phyloP scores from a whole-genome alignment of 2,113 vertebrate species.

The Xiphophorus maculatus region DNA sequence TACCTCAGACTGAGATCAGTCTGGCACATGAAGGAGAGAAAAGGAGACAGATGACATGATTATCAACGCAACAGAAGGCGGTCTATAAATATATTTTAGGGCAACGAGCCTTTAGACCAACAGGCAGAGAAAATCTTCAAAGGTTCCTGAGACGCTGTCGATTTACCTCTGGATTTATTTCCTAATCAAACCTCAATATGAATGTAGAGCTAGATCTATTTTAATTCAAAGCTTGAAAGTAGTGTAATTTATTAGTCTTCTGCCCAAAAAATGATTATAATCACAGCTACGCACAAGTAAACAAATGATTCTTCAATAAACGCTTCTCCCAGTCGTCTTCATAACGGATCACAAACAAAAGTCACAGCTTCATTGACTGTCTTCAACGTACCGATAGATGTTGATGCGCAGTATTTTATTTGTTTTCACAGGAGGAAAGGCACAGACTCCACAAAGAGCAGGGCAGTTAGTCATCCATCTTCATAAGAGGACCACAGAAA shows the following conservation, averaged over 20 bases:
- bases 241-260: not conserved
- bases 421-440: conserved; percentile 13
- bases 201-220: not conserved
- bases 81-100: conserved; percentile 5
- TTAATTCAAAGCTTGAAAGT: too few species aligned
- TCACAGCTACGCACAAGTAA: not conserved
- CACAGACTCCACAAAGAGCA: conserved; percentile 12
- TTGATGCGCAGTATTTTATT: conserved; percentile 7
- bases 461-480: not conserved
- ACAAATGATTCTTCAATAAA: not conserved
- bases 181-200: not conserved
- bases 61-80: conserved; percentile 6
- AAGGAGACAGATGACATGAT: conserved; percentile 22
- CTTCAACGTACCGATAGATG: conserved; percentile 26
- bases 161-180: not conserved
- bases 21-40: conserved; percentile 12
- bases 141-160: not conserved
- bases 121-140: not conserved
- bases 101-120: conserved; percentile 10
- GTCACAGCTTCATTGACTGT: conserved; percentile 30
- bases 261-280: not conserved
- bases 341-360: conserved; percentile 30
- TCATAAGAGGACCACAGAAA: not conserved
- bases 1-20: conserved; percentile 10
- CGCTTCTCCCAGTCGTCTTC: not conserved